Evolutionary conservation across 2,888 invertebrate species (phyloP).

Genomic region (Steromphala cineraria): DNA sequence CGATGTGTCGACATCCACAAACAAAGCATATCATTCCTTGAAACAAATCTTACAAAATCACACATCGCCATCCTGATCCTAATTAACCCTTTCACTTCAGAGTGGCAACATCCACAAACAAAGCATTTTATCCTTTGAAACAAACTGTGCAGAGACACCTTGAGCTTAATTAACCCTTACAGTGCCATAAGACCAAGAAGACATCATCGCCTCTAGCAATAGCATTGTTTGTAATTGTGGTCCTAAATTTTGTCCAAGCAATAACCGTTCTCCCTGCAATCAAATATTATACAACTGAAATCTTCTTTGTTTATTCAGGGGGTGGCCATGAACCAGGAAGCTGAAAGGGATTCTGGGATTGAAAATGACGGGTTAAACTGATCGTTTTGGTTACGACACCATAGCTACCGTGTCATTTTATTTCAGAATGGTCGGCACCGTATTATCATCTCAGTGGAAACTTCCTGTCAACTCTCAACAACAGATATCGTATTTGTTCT

Average conservation of each 20-base stretch:
- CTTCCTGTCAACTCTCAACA: not conserved
- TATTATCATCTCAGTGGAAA: not conserved
- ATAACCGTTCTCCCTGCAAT: not conserved
- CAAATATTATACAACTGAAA: not conserved
- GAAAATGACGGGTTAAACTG: not conserved
- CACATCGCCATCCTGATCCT: not conserved
- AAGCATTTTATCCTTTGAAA: not conserved
- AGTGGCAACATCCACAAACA: not conserved
- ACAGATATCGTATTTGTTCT: not conserved
- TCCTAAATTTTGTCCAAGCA: not conserved
- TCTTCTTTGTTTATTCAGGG: not conserved
- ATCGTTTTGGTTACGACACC: not conserved
- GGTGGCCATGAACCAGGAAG: not conserved
- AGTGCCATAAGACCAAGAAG: not conserved
- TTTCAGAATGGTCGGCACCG: not conserved
- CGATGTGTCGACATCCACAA: not conserved
- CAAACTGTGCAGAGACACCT: not conserved
- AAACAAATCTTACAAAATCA: slow-evolving; percentile 8
- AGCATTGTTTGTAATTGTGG: not conserved
- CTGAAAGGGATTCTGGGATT: not conserved
- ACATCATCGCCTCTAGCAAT: not conserved
- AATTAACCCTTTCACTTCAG: not conserved
- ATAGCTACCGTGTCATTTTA: slow-evolving; percentile 1
- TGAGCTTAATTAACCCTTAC: not conserved
- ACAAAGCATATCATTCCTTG: not conserved